A percentile compares a stretch with the other conserved stretches of the same genome.
Conservation (phyloP, 2,113 vertebrate genomes). For the Lycocorax pyrrhopterus region DNA sequence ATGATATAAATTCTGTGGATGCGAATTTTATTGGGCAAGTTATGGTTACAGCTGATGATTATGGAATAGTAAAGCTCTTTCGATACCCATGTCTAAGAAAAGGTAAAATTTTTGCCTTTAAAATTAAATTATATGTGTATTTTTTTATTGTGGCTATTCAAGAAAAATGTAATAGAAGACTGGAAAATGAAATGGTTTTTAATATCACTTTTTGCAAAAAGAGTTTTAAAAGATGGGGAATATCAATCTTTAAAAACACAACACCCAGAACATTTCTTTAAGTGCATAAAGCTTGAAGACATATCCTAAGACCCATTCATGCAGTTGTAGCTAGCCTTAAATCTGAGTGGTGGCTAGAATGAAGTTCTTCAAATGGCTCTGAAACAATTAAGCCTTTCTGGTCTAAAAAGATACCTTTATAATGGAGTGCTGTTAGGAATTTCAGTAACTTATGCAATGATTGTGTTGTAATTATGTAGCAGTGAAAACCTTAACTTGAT, state of each 20-base stretch:
- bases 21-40: slow-evolving; percentile 94
- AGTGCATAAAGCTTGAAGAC: not conserved
- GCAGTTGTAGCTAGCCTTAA: not conserved
- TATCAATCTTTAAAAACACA: not conserved
- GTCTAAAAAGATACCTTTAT: not conserved
- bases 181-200: not conserved
- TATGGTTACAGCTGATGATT: slow-evolving; percentile 95
- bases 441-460: not conserved
- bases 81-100: slow-evolving; percentile 95
- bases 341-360: not conserved
- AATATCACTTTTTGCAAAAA: not conserved
- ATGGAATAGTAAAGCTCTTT: slow-evolving; percentile 93
- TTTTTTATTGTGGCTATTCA: not conserved
- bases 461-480: not conserved
- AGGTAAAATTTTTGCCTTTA: slow-evolving; percentile 73
- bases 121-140: not conserved
- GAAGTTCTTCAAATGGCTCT: not conserved
- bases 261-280: not conserved
- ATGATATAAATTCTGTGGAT: slow-evolving; percentile 95
- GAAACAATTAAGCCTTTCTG: not conserved
- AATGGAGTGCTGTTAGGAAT: not conserved
- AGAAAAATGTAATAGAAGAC: not conserved
- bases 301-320: no score
- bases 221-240: not conserved
- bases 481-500: not conserved